Evolutionary conservation across 2,113 vertebrate genomes (phyloP), one percentile per base, ranked within the genome.

Genomic region (Grammomys surdaster): DNA sequence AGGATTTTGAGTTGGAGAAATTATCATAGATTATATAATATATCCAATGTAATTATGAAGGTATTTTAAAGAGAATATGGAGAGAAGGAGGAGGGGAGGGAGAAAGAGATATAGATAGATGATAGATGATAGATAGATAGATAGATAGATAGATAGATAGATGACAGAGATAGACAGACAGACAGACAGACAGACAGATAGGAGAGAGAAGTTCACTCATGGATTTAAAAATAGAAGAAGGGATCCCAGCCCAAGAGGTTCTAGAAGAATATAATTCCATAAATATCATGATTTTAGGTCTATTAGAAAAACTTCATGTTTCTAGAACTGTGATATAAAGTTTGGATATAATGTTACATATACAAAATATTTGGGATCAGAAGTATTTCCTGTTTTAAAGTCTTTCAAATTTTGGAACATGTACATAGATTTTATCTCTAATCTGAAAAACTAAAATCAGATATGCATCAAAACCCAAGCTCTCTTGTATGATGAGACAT

Each of bases 201-300:
- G 28, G 26, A 78, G 48, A 78, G 76, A 51, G 46, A 8, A 19
- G 56, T 69, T 54, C 73, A 92, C 40, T 69, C 26, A 54, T 82
- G 3, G 26, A 86, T 90, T 72, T 96, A 17, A 85, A 95, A 88
- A 46, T 43, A 19, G n/a, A 87, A 80, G 56, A 88, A 43, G 4
- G 0, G 3, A 12, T 40, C 24, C 73, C 16, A 95, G 54, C 13
- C 54, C 4, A 78, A 89, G 33, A 78, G 24, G 0, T 58, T 75
- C 12, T 40, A 26, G 40, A 48, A 82, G 13, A 19, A 84, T 31
- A 14, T 28, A 77, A 8, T 16, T 93, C 26, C 63, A 63, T 22
- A 5, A 28, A 24, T 8, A 90, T 19, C 19, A 82, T 85, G 70
- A 81, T 40, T 92, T 95, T 72, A 81, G 9, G 8, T 94, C 33